phyloP scores from a whole-genome alignment of 2,797 vertebrate species.

The Enteromius argenteus region DNA sequence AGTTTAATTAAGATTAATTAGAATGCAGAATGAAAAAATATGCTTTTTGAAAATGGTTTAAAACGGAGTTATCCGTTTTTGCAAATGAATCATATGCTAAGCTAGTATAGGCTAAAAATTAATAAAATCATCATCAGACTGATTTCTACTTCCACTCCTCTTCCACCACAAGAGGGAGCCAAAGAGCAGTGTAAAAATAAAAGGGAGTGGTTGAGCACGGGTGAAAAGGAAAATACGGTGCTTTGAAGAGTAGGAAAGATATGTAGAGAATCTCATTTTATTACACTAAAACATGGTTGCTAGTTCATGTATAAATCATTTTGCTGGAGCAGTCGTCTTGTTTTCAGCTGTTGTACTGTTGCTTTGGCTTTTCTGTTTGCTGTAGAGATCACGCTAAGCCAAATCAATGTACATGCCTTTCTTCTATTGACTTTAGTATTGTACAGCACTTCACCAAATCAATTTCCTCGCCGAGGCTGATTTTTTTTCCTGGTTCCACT shows the following conservation, averaged over 20 bases:
- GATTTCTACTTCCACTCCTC: background rate
- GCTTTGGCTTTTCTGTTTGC: conserved; percentile 42
- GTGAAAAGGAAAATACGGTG: conserved; percentile 60
- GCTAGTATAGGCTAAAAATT: no score
- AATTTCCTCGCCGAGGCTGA: conserved; percentile 67
- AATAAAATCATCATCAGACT: background rate
- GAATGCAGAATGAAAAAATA: no score
- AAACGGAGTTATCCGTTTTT: no score
- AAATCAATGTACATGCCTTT: conserved; percentile 62
- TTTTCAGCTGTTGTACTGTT: conserved; percentile 34
- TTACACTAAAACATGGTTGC: background rate
- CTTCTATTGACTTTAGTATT: conserved; percentile 68
- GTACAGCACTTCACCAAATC: conserved; percentile 69
- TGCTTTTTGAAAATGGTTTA: no score
- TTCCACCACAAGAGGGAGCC: conserved; percentile 63
- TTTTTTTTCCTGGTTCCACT: conserved; percentile 63
- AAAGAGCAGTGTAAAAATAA: conserved; percentile 64
- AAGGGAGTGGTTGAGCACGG: conserved; percentile 66
- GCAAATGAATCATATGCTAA: no score
- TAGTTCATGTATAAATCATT: background rate
- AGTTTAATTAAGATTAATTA: no score
- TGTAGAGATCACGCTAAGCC: conserved; percentile 50
- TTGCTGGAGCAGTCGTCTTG: background rate
- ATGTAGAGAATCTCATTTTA: background rate
- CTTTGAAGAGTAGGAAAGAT: background rate